Base-by-base conservation (phyloP, 2,797 vertebrate species). In the Moxostoma hubbsi region DNA sequence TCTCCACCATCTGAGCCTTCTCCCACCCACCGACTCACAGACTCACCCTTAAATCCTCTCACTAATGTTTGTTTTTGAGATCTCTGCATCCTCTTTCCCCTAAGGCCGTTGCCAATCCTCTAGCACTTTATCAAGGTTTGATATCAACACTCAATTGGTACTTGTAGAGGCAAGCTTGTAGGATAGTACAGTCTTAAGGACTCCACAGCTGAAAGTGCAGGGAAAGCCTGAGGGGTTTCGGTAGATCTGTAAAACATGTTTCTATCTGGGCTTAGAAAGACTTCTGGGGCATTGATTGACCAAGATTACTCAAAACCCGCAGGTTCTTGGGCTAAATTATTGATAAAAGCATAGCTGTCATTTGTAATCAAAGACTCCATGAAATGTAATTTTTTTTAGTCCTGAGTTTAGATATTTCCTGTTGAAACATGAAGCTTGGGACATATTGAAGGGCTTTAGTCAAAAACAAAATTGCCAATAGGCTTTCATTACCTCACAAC, bases 31-130 rank as follows among this genome's bases (percentile, higher is more conserved):
- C 81, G 86, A 82, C 73, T 79, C 79, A 82, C 84, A 90, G 90
- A 91, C 89, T 90, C 89, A 86, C 87, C 65, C 57, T 82, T 36
- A 66, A 84, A 90, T 88, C 83, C 82, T 85, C 77, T 88, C 46
- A 92, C 93, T 90, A 93, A 92, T 93, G 92, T 94, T 93, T 93
- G 91, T 90, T 92, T 93, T 65, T 91, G 93, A 93, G 93, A 93
- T 90, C 91, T 89, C 90, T 90, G 90, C 91, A 93, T 85, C 72
- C 49, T 64, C 72, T 73, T 51, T 54, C 50, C 75, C 55, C 45
- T 58, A 45, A 67, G 49, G 73, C 61, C 73, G 9, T 67, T 67
- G 62, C 53, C 57, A 62, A 72, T 84, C 68, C 70, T 80, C 73
- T 36, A 50, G 85, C 15, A 53, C 81, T 76, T 84, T 59, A 81